Conservation (phyloP, 1,140 invertebrate genomes). For the Drosophila hydei region DNA sequence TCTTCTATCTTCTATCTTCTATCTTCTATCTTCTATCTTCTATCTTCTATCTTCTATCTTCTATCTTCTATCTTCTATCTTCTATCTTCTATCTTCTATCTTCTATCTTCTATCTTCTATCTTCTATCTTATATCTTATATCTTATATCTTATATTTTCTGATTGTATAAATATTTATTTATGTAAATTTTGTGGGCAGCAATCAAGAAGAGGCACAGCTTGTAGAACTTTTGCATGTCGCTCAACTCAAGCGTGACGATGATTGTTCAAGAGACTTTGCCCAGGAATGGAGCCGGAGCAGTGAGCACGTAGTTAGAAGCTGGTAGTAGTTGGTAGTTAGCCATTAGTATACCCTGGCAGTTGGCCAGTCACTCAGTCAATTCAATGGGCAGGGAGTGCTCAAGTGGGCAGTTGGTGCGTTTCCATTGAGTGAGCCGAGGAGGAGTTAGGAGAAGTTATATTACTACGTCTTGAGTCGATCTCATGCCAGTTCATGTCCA, state of each 20-base stretch:
- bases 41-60: too few species aligned
- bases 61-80: too few species aligned
- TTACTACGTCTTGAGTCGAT: slow-evolving; percentile 21
- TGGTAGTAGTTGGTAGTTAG: neutral
- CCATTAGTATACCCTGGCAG: too few species aligned
- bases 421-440: slow-evolving; percentile 30
- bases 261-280: slow-evolving; percentile 9
- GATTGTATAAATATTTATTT: neutral
- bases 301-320: neutral
- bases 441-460: slow-evolving; percentile 6
- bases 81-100: too few species aligned
- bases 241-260: slow-evolving; percentile 57
- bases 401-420: slow-evolving; percentile 31
- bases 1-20: too few species aligned
- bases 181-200: slow-evolving; percentile 3
- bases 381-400: slow-evolving; percentile 14
- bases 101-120: too few species aligned
- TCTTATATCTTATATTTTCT: neutral
- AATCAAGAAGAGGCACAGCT: slow-evolving; percentile 27
- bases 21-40: too few species aligned
- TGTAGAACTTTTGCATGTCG: slow-evolving; percentile 38
- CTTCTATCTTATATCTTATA: neutral
- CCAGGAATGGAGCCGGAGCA: neutral
- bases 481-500: neutral
- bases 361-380: neutral